phyloP scores from a whole-genome alignment of 2,888 invertebrate genomes.

The Monopis laevigella region DNA sequence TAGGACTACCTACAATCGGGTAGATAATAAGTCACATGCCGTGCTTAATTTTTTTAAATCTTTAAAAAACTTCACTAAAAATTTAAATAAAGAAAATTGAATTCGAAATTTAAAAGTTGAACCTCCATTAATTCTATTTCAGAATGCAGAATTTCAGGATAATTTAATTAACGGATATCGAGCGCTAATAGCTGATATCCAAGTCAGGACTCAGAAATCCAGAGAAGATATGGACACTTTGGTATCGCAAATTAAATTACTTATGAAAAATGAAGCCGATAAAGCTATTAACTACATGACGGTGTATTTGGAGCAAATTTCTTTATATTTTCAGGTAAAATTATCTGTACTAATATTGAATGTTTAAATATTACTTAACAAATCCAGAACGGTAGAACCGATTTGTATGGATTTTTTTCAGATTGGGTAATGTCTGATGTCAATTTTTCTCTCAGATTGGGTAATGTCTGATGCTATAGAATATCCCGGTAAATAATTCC shows the following conservation, averaged over 20 bases:
- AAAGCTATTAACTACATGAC: slow-evolving; percentile 63
- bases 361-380: no score
- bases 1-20: no score
- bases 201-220: slow-evolving; percentile 54
- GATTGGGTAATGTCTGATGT: no score
- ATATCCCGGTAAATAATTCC: no score
- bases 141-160: slow-evolving; percentile 59
- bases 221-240: slow-evolving; percentile 60
- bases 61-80: not conserved
- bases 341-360: no score
- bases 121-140: slow-evolving; percentile 24
- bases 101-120: no score
- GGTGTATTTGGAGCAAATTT: slow-evolving; percentile 57
- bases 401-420: no score
- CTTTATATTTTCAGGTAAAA: slow-evolving; percentile 53
- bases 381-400: no score
- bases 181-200: slow-evolving; percentile 55
- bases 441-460: no score
- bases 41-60: no score
- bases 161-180: slow-evolving; percentile 59
- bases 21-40: no score
- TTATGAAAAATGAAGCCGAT: slow-evolving; percentile 61
- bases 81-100: not conserved
- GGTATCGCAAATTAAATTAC: slow-evolving; percentile 55
- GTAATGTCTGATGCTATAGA: no score